Evolutionary conservation across 2,797 vertebrate species (phyloP).

Genomic region (Xenopus petersii): DNA sequence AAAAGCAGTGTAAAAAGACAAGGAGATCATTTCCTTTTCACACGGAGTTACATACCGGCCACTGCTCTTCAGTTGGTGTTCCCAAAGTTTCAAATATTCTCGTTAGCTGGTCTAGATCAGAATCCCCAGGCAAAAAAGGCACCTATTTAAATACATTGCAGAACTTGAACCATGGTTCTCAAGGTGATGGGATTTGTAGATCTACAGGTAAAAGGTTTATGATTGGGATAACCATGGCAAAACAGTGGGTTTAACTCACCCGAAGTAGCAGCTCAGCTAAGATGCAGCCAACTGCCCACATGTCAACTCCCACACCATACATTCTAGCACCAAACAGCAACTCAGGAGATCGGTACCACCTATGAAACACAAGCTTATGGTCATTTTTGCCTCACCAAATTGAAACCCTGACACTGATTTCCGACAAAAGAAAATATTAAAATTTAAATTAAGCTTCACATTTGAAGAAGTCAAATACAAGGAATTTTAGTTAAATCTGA

Average conservation of each 20-base stretch:
- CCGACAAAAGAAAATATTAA: too few species aligned
- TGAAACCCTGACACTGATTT: constrained; percentile 37
- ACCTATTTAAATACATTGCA: constrained; percentile 64
- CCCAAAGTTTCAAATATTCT: constrained; percentile 96
- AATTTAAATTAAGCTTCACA: too few species aligned
- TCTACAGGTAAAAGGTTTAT: too few species aligned
- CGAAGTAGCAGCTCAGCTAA: constrained; percentile 90
- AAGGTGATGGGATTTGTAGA: too few species aligned
- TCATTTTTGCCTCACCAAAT: too few species aligned
- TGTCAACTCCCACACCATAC: constrained; percentile 95
- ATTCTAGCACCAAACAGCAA: constrained; percentile 93
- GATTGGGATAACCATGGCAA: too few species aligned
- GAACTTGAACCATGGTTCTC: too few species aligned
- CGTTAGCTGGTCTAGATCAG: constrained; percentile 92
- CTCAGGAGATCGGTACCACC: constrained; percentile 95
- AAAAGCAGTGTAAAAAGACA: too few species aligned
- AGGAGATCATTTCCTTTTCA: too few species aligned
- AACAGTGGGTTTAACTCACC: constrained; percentile 64
- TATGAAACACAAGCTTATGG: constrained; percentile 47
- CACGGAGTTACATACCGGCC: constrained; percentile 78
- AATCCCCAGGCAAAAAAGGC: constrained; percentile 94
- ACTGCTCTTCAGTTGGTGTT: constrained; percentile 89
- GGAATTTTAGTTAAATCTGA: too few species aligned
- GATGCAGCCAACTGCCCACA: constrained; percentile 98
- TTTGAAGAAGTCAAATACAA: too few species aligned